Conservation (phyloP, 2,888 invertebrate species). For the Andrena hattorfiana region DNA sequence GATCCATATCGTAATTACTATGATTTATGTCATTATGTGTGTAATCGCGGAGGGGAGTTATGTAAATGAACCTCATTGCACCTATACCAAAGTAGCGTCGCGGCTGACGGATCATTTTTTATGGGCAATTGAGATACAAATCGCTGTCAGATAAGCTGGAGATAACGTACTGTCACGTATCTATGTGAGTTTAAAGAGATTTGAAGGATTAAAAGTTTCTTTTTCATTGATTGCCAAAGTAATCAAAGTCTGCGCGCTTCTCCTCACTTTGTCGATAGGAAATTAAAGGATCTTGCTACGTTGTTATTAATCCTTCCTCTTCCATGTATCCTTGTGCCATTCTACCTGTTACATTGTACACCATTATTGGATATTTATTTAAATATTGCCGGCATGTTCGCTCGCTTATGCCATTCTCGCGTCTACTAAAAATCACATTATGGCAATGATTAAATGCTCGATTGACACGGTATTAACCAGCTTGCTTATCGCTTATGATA, state of each 20-base stretch:
- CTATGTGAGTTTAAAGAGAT: background rate
- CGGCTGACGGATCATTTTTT: background rate
- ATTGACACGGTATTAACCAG: conserved; percentile 23
- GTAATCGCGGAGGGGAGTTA: conserved; percentile 1
- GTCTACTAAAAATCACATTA: conserved; percentile 12
- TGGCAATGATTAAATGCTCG: conserved; percentile 15
- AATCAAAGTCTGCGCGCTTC: too few relatives aligned
- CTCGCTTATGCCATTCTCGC: background rate
- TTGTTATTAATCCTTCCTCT: background rate
- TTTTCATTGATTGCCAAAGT: too few relatives aligned
- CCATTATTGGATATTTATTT: background rate
- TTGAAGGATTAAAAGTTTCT: too few relatives aligned
- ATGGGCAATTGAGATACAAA: background rate
- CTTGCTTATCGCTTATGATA: conserved; percentile 33
- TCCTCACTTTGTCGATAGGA: too few relatives aligned
- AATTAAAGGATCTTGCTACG: background rate
- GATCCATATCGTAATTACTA: background rate
- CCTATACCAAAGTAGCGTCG: background rate
- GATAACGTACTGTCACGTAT: background rate
- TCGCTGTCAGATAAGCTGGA: background rate
- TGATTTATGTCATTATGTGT: conserved; percentile 9
- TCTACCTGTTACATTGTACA: background rate
- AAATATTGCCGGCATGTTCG: background rate
- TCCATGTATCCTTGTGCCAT: background rate
- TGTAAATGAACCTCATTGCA: background rate